Evolutionary conservation across 2,113 vertebrate genomes (phyloP), one percentile per base, ranked within the genome.

Genomic region (Rhea pennata): DNA sequence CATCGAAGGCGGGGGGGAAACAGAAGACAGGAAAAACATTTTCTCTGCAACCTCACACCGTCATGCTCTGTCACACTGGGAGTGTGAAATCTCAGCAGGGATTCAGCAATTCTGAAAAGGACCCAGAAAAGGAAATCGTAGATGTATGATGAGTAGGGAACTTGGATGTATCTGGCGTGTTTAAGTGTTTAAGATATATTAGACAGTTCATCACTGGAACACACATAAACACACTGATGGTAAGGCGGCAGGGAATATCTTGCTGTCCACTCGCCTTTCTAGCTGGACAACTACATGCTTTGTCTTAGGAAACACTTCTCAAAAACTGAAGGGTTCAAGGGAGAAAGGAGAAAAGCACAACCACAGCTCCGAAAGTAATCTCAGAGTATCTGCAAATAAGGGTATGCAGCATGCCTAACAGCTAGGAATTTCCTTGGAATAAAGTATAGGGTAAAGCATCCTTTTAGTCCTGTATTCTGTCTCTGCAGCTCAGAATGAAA

Each of bases 11-110:
- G 46, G 42, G 88, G 36, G 36, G 36, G 36, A 36, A 27, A 66
- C 67, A 80, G 75, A 75, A 78, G n/a, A 87, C 54, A 46, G 64
- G 90, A 64, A 12, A 70, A 91, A 87, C 59, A 29, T 29, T 58
- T 27, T 50, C 84, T 85, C 85, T 71, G 67, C 26, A 92, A 59
- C 85, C 64, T 94, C 85, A 90, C 85, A 92, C 42, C 56, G 80
- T 56, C 54, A 66, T 3, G 8, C 36, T 77, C 85, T 95, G 82
- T 86, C 82, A 83, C 71, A 80, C 76, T 59, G 66, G 16, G 50
- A 93, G 75, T 3, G 40, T 74, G 90, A 96, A 96, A 86, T 81
- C 46, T 21, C 53, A 54, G 31, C 4, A 74, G 33, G 29, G 71
- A 58, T 36, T 36, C 36, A 36, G 36, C 36, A 36, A 81, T 56